Evolutionary conservation across 2,888 invertebrate genomes (phyloP).

Genomic region (Teleogryllus oceanicus): DNA sequence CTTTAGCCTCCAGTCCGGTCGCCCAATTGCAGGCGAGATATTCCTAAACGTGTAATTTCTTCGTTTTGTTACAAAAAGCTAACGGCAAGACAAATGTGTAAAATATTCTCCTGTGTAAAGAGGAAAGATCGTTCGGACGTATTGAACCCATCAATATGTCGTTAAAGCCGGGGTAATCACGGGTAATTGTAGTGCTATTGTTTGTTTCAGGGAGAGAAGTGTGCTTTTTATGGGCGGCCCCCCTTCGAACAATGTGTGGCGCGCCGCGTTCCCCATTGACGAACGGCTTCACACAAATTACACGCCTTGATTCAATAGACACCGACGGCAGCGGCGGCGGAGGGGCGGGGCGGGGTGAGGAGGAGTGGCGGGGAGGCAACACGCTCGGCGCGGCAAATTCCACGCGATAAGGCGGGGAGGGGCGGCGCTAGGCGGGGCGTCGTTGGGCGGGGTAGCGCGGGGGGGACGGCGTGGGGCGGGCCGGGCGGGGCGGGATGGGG

Average conservation of each 20-base stretch:
- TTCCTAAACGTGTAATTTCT: slow-evolving; percentile 18
- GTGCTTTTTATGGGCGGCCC: background rate
- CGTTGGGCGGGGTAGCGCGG: background rate
- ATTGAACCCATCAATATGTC: slow-evolving; percentile 19
- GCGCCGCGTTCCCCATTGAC: background rate
- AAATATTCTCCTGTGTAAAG: slow-evolving; percentile 18
- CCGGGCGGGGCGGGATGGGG: too few relatives aligned
- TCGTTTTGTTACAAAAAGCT: slow-evolving; percentile 8
- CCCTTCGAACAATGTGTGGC: background rate
- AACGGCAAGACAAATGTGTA: slow-evolving; percentile 12
- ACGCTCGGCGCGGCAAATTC: background rate
- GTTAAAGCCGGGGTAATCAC: slow-evolving; percentile 23
- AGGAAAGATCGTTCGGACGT: background rate
- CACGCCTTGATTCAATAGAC: background rate
- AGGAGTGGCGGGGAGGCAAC: background rate
- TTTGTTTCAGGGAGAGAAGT: slow-evolving; percentile 23
- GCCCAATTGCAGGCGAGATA: slow-evolving; percentile 18
- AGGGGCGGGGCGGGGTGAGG: background rate
- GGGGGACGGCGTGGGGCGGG: background rate
- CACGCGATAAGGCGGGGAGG: background rate
- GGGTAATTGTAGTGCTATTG: slow-evolving; percentile 20
- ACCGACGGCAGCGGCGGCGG: background rate
- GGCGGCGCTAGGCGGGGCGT: background rate
- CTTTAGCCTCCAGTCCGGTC: background rate
- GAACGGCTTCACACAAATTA: slow-evolving; percentile 18